Evolutionary conservation across 2,888 invertebrate species (phyloP), one percentile per base, ranked within the genome.

Genomic region (Holacanthella duospinosa): DNA sequence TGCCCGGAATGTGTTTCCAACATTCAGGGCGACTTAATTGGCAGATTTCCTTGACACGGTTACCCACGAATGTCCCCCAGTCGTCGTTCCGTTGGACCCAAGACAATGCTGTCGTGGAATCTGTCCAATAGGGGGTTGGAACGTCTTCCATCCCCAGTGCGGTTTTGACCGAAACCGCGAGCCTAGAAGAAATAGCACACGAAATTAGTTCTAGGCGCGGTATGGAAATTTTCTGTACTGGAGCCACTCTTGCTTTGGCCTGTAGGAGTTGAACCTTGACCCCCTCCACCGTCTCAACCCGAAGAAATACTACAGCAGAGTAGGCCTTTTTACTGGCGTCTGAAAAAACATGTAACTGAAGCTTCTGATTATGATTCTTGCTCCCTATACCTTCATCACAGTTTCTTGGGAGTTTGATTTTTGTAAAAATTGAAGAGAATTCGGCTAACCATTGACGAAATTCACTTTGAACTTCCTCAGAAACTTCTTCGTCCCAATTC

Each of bases 241-340:
- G 74, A 24, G 74, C 70, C 24, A 75, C 70, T 67, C 74, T 68
- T 25, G 72, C 29, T 62, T 74, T 74, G 3, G 74, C 74, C 19
- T 64, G 63, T 4, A 74, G 21, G 25, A 74, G 63, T 53, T 69
- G 69, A 2, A 73, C 66, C n/a, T 54, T 56, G 1, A 71, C 63
- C 24, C 58, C 59, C 1, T 55, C 59, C 6, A 56, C 44, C 21
- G 28, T 58, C 59, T 71, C 66, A 2, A 60, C 61, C 43, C 74
- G 63, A 24, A 69, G 43, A 66, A 68, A 74, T 29, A 74, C 58
- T 9, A 64, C 70, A 0, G 74, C 65, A 0, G 74, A 72, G 36
- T 75, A 75, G 0, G 74, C 74, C 1, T 26, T 16, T 29, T 66
- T 58, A 29, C 74, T 71, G 0, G 74, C 74, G 61, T 76, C 74